phyloP scores from a whole-genome alignment of 2,113 vertebrate genomes.

The Tor tambroides region DNA sequence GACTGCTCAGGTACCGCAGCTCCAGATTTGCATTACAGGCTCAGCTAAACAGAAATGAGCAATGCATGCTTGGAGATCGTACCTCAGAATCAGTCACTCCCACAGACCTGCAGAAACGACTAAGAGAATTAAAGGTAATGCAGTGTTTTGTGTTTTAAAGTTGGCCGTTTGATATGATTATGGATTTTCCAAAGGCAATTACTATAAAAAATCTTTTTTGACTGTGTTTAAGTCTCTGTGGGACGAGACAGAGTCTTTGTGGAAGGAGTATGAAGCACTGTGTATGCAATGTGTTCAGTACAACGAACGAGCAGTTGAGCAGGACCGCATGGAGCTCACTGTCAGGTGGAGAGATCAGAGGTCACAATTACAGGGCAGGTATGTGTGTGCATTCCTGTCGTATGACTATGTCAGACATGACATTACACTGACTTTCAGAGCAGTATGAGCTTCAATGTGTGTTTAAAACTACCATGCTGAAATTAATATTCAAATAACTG shows the following conservation, averaged over 20 bases:
- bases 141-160: neutral
- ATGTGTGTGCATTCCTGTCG: too few species aligned
- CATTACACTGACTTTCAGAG: neutral
- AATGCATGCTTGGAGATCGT: conserved; percentile 76
- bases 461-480: neutral
- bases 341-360: conserved; percentile 79
- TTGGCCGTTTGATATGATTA: neutral
- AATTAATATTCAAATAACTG: neutral
- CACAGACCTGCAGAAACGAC: conserved; percentile 79
- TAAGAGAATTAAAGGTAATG: conserved; percentile 84
- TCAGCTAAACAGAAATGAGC: conserved; percentile 76
- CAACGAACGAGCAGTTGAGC: conserved; percentile 68
- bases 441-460: neutral
- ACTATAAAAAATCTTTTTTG: neutral
- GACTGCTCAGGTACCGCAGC: conserved; percentile 76
- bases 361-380: conserved; percentile 78
- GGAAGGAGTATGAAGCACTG: conserved; percentile 77
- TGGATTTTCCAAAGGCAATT: neutral
- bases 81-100: conserved; percentile 75
- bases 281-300: conserved; percentile 67
- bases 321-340: conserved; percentile 72
- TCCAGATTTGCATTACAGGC: conserved; percentile 73
- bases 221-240: conserved; percentile 76
- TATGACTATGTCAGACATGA: neutral
- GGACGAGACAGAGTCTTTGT: conserved; percentile 76